Evolutionary conservation across 2,113 vertebrate species (phyloP).

Genomic region (Hepsetus odoe): DNA sequence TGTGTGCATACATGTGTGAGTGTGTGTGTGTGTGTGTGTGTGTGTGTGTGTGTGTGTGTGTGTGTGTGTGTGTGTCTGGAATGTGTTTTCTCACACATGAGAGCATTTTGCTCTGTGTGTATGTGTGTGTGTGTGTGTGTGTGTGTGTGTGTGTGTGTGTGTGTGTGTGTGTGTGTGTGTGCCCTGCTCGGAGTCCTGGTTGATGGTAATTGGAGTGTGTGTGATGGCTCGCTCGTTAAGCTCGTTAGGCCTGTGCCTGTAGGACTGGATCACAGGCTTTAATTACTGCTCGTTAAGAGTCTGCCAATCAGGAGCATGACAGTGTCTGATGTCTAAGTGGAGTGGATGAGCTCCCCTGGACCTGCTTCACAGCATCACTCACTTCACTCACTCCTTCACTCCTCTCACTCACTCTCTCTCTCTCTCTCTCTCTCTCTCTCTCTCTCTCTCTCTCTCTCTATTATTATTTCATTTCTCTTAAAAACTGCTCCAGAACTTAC

Average conservation of each 20-base stretch:
- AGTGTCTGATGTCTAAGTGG: conserved; percentile 34
- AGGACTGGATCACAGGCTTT: conserved; percentile 67
- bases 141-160: conserved; percentile 33
- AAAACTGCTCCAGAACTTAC: background rate
- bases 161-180: conserved; percentile 52
- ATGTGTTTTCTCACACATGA: conserved; percentile 63
- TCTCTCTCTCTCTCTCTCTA: background rate
- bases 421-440: background rate
- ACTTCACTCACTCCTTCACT: background rate
- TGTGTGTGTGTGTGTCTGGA: conserved; percentile 6
- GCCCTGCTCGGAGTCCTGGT: conserved; percentile 21
- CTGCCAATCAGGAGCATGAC: conserved; percentile 71
- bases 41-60: conserved; percentile 25
- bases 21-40: conserved; percentile 20
- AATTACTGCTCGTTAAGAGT: conserved; percentile 75
- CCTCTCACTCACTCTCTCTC: background rate
- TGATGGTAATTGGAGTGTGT: conserved; percentile 74
- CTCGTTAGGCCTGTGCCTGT: conserved; percentile 62
- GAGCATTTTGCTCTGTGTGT: conserved; percentile 66
- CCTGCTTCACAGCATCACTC: background rate
- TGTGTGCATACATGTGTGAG: conserved; percentile 28
- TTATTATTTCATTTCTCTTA: background rate
- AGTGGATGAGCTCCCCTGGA: background rate
- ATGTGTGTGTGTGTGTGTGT: conserved; percentile 33
- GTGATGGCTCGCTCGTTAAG: conserved; percentile 74